These are phyloP conservation scores for Buteo buteo DNA, from an alignment of 2,113 vertebrate species.

Conservation along the genomic window DNA sequence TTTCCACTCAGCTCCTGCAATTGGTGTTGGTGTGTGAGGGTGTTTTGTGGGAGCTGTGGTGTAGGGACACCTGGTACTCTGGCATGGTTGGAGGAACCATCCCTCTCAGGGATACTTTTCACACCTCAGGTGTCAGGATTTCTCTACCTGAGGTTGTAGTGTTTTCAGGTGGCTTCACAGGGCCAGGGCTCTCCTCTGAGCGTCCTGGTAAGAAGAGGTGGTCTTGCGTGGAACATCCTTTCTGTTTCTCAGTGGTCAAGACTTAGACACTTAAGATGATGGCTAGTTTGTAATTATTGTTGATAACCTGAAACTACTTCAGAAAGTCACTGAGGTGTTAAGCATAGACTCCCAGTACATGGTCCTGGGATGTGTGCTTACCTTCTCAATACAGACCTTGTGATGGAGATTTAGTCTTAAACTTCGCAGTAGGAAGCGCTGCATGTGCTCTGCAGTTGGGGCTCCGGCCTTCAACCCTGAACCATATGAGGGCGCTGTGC, in stretches of 20 bases:
- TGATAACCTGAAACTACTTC: not conserved
- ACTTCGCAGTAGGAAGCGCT: not conserved
- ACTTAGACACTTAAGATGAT: not conserved
- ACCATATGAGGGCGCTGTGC: slow-evolving; percentile 73
- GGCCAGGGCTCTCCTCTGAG: not conserved
- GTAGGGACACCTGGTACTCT: not conserved
- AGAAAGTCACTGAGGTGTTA: rapidly evolving
- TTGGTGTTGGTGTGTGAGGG: rapidly evolving
- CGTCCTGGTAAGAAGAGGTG: not conserved
- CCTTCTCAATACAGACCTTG: not conserved
- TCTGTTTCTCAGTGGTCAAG: not conserved
- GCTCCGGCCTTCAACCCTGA: not conserved
- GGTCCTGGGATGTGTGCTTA: not conserved
- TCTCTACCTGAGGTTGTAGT: not conserved
- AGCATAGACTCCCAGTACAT: not conserved
- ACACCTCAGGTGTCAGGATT: not conserved
- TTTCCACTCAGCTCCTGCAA: rapidly evolving
- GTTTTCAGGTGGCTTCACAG: not conserved
- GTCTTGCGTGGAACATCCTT: not conserved
- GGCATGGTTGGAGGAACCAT: rapidly evolving
- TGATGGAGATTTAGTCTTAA: not conserved
- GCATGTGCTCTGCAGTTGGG: not conserved
- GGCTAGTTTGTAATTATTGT: not conserved
- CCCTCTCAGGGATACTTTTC: not conserved
- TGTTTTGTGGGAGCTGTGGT: not conserved